Base-by-base conservation (phyloP, 2,113 vertebrate species). In the Nothobranchius kuhntae region DNA sequence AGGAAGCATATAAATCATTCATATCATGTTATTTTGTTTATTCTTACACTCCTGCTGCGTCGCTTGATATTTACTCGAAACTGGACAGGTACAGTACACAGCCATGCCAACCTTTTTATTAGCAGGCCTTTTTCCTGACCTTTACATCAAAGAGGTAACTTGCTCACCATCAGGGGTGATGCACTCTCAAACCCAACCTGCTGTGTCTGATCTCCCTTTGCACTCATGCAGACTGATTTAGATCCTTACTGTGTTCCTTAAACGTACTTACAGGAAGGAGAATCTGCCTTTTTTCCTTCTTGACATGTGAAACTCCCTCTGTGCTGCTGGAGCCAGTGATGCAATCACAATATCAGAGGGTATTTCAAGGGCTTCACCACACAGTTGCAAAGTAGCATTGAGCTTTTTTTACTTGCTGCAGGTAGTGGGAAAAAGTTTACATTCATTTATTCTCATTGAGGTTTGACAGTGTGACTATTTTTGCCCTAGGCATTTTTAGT, bases 311-410 rank as follows among this genome's bases (percentile, higher is more conserved):
- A 78, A 65, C 73, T 86, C 85, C 80, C 84, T 71, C 73, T 83
- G 86, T 74, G 86, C 82, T 53, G 74, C 52, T 65, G 65, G 71
- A 84, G 77, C 63, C 72, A 71, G 80, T 74, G 87, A 84, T 83
- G 87, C 82, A 83, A 87, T 82, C 54, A 68, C 75, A 75, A 62
- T 71, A 80, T 66, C 77, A 90, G 85, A 89, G 89, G 89, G 82
- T 80, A 84, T 77, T 83, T 89, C 80, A 91, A 90, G 90, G 90
- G 72, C 87, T 89, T 84, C 62, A 40, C 24, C 64, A 53, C 72
- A 75, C 65, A 82, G 70, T 67, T 75, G 69, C 7, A n/a, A 47
- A 47, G 14, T 50, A 50, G 47, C 47, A n/a, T 50, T n/a, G 17
- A 50, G 15, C 47, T 2, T 21, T 2, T 51, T n/a, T n/a, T 21